Conservation (phyloP, 2,888 invertebrate species). For the Sphaerophoria rueppellii region DNA sequence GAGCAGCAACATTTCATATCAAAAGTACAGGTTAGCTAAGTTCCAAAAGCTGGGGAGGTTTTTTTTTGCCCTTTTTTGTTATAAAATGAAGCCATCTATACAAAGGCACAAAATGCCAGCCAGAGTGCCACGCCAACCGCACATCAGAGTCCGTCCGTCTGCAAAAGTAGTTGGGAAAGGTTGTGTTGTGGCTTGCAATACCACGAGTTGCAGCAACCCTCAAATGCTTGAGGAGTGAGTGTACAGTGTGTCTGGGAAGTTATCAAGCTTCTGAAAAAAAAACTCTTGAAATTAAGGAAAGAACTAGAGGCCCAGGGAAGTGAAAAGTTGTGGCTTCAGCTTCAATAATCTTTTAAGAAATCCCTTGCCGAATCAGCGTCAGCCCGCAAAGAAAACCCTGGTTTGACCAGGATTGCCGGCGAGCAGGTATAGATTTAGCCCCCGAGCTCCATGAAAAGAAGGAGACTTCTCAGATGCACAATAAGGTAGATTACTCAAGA, state of each 20-base stretch:
- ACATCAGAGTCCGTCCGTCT: slow-evolving; percentile 16
- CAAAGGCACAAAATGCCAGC: slow-evolving; percentile 8
- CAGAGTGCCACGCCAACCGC: slow-evolving; percentile 22
- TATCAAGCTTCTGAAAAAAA: not conserved
- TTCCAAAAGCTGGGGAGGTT: not conserved
- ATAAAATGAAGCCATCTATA: slow-evolving; percentile 58
- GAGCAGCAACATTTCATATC: too few relatives aligned
- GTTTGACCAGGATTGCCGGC: too few relatives aligned
- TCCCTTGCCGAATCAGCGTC: too few relatives aligned
- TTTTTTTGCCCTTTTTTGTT: slow-evolving; percentile 23
- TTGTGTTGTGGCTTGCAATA: slow-evolving; percentile 48
- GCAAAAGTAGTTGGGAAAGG: slow-evolving; percentile 66
- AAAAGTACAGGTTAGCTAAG: slow-evolving; percentile 16
- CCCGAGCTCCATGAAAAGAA: not conserved
- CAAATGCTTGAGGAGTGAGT: not conserved
- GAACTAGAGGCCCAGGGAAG: too few relatives aligned
- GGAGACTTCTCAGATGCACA: not conserved
- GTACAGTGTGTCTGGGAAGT: slow-evolving; percentile 45
- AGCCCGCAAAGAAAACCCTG: too few relatives aligned
- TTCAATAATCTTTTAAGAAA: too few relatives aligned
- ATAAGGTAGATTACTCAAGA: too few relatives aligned
- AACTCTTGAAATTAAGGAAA: too few relatives aligned
- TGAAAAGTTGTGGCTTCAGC: too few relatives aligned
- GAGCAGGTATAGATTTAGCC: too few relatives aligned
- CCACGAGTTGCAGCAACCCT: slow-evolving; percentile 62